Percentiles rank a stretch among this genome's conserved stretches.
Evolutionary conservation across 2,888 invertebrate genomes (phyloP).

Genomic region (Masnerella sp.): DNA sequence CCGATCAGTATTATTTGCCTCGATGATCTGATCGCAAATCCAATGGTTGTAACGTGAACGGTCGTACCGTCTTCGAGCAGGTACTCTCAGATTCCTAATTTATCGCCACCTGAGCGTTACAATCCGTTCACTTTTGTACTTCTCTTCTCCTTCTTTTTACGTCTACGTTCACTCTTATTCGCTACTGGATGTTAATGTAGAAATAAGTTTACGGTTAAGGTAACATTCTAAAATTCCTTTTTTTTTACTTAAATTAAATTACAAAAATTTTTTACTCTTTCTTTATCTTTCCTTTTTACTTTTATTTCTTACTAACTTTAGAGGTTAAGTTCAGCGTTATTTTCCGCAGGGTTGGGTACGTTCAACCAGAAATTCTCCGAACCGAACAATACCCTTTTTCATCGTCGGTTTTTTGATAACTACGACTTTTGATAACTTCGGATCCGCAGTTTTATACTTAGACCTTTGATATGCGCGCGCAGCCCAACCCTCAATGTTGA

Average conservation of each 20-base stretch:
- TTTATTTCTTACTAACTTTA: conserved; percentile 32
- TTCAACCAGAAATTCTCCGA: too few species aligned
- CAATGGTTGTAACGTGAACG: conserved; percentile 45
- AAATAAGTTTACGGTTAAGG: conserved; percentile 35
- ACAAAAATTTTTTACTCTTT: too few species aligned
- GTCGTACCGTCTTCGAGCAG: conserved; percentile 4
- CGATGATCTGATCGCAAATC: conserved; percentile 60
- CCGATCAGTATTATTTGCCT: conserved; percentile 63
- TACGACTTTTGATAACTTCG: conserved; percentile 2
- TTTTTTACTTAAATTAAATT: too few species aligned
- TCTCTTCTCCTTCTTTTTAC: too few species aligned
- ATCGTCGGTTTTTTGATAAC: conserved; percentile 10
- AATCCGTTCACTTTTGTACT: conserved; percentile 19
- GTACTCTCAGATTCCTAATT: conserved; percentile 35
- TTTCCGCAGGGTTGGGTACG: conserved; percentile 28
- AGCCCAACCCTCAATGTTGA: conserved; percentile 42
- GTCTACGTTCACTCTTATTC: conserved; percentile 7
- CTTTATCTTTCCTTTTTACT: conserved; percentile 23
- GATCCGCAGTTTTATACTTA: not conserved
- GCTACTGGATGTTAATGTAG: conserved; percentile 43
- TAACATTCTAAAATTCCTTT: too few species aligned
- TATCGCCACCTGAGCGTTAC: too few species aligned
- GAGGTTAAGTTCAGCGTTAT: conserved; percentile 14
- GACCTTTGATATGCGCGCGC: not conserved
- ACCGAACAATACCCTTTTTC: conserved; percentile 16